A percentile compares a stretch with the other conserved stretches of the same genome.
These are phyloP conservation scores for Chascanopsetta lugubris DNA, from an alignment of 2,113 vertebrate genomes.

Conservation along the genomic window DNA sequence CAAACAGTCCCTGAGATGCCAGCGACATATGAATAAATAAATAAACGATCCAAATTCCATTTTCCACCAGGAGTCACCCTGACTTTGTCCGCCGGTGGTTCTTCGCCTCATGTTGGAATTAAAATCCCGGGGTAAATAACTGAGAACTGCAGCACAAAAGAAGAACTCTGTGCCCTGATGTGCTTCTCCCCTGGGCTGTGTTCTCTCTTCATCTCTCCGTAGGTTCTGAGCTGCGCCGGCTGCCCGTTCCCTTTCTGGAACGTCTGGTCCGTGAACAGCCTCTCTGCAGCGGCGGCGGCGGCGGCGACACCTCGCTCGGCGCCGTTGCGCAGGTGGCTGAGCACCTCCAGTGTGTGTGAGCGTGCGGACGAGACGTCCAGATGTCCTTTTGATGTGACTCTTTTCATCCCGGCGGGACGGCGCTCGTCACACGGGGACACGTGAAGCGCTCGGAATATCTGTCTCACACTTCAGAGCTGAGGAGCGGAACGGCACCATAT, in stretches of 20 bases:
- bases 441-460: constrained; percentile 23
- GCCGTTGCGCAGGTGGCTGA: constrained; percentile 20
- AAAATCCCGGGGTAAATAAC: background rate
- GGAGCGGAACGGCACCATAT: constrained; percentile 31
- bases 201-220: background rate
- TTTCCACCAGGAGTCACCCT: too few species aligned
- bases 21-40: too few species aligned
- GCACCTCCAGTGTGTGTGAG: background rate
- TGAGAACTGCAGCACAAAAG: constrained; percentile 17
- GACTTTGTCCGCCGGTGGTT: too few species aligned
- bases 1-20: too few species aligned
- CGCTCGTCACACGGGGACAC: constrained; percentile 16
- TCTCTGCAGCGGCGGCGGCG: constrained; percentile 13
- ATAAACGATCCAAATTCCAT: too few species aligned
- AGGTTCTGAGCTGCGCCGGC: constrained; percentile 20
- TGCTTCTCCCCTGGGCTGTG: constrained; percentile 28
- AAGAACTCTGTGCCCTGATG: constrained; percentile 32
- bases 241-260: constrained; percentile 21
- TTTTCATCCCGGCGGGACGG: constrained; percentile 5
- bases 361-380: constrained; percentile 15
- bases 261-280: constrained; percentile 7
- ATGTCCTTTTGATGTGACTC: constrained; percentile 39
- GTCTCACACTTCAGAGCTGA: constrained; percentile 47
- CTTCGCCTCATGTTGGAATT: background rate
- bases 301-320: constrained; percentile 14